These are phyloP conservation scores for Orientallactaga bullata DNA, from an alignment of 2,113 vertebrate genomes.

Conservation along the genomic window DNA sequence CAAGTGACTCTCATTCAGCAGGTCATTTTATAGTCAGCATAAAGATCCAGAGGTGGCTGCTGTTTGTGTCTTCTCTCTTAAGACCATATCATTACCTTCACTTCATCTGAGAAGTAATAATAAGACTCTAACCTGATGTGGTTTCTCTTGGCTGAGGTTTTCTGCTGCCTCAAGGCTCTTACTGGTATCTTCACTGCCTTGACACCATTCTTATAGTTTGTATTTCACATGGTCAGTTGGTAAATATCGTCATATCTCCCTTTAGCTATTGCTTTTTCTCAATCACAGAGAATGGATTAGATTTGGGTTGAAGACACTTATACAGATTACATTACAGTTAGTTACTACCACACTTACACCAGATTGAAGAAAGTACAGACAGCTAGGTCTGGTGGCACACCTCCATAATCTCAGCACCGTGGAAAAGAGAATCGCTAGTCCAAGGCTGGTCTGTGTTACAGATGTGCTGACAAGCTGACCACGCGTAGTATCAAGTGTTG, in stretches of 20 bases:
- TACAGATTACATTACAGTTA: background rate
- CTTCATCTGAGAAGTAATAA: background rate
- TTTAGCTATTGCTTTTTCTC: background rate
- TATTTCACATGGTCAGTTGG: background rate
- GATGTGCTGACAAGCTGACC: background rate
- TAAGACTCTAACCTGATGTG: background rate
- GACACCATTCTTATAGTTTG: background rate
- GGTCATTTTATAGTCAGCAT: background rate
- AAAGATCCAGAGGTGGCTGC: background rate
- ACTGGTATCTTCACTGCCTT: background rate
- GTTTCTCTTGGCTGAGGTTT: background rate
- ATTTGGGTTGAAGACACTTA: too few species aligned
- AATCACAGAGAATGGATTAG: background rate
- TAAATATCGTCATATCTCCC: too few species aligned
- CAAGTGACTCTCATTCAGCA: background rate
- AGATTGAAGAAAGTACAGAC: background rate
- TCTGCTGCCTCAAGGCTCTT: background rate
- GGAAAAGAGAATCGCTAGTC: too few species aligned
- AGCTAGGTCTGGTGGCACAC: too few species aligned
- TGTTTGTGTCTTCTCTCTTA: background rate
- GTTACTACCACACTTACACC: background rate
- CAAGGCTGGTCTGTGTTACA: background rate
- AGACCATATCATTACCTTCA: background rate
- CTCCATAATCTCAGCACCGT: too few species aligned
- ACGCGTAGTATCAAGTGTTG: background rate